A percentile compares a stretch with the other conserved stretches of the same genome.
These are phyloP conservation scores for Torymus texanus DNA, from an alignment of 2,888 invertebrate species.

Conservation along the genomic window DNA sequence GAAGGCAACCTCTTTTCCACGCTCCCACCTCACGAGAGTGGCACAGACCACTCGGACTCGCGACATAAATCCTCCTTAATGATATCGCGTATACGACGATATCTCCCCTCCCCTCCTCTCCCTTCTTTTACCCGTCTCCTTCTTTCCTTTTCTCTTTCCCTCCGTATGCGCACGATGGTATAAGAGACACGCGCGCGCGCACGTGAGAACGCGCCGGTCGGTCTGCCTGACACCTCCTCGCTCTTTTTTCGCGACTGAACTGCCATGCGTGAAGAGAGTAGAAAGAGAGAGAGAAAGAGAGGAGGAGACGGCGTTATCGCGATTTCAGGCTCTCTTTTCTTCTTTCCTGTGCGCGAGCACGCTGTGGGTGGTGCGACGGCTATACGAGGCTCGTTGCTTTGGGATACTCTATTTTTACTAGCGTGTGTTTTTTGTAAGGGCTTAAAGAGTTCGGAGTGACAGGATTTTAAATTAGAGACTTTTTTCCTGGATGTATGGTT, in stretches of 20 bases:
- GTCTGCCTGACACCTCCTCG: constrained; percentile 31
- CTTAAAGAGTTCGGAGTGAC: too few relatives aligned
- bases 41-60: constrained; percentile 18
- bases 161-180: not conserved
- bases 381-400: too few relatives aligned
- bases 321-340: constrained; percentile 8
- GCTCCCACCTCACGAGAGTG: not conserved
- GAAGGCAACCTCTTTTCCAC: constrained; percentile 36
- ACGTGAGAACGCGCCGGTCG: constrained; percentile 45
- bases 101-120: constrained; percentile 14
- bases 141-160: too few relatives aligned
- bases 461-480: too few relatives aligned
- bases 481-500: too few relatives aligned
- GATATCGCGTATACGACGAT: constrained; percentile 67
- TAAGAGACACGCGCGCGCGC: not conserved
- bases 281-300: not conserved
- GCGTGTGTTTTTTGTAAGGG: too few relatives aligned
- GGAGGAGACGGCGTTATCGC: constrained; percentile 9
- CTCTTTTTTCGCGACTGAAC: constrained; percentile 13
- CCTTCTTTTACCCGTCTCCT: too few relatives aligned
- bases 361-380: constrained; percentile 34
- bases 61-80: constrained; percentile 72
- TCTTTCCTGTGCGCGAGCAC: not conserved
- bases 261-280: not conserved
- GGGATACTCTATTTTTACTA: too few relatives aligned